phyloP scores from a whole-genome alignment of 2,797 vertebrate species.

The Gymnoscopelus microlampas region DNA sequence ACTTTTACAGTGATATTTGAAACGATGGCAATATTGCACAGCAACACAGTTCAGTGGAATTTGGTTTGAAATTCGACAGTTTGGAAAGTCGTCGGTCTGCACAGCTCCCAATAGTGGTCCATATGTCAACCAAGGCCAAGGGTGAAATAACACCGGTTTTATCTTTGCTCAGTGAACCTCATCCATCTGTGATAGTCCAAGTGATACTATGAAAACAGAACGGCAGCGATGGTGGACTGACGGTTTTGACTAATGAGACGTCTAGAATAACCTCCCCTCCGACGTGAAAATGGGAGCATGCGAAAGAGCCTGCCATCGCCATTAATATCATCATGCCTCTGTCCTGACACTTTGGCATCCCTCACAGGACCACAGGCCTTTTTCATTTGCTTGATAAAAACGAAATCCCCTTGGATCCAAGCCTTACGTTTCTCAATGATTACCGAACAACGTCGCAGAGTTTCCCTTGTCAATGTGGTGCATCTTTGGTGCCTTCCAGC shows the following conservation, averaged over 20 bases:
- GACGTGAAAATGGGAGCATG: slow-evolving; percentile 42
- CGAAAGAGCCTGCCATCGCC: slow-evolving; percentile 64
- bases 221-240: slow-evolving; percentile 49
- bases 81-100: slow-evolving; percentile 40
- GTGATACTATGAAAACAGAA: slow-evolving; percentile 72
- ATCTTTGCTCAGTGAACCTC: slow-evolving; percentile 72
- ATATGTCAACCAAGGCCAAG: slow-evolving; percentile 60
- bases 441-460: background rate
- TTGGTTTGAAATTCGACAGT: slow-evolving; percentile 9
- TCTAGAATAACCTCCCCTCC: slow-evolving; percentile 57
- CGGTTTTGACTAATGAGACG: slow-evolving; percentile 71
- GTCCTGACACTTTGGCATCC: slow-evolving; percentile 20
- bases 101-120: slow-evolving; percentile 52
- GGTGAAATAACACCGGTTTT: slow-evolving; percentile 72
- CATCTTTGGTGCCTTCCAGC: background rate
- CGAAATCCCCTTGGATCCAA: background rate
- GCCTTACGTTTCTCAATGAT: slow-evolving; percentile 7
- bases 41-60: background rate
- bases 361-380: slow-evolving; percentile 32
- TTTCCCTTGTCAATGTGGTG: too few species aligned
- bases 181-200: slow-evolving; percentile 62
- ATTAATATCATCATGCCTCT: slow-evolving; percentile 45
- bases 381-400: slow-evolving; percentile 33
- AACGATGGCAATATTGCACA: background rate
- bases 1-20: slow-evolving; percentile 11